Conservation (phyloP, 1,140 invertebrate genomes). For the Pseudomyrmex cubaensis region DNA sequence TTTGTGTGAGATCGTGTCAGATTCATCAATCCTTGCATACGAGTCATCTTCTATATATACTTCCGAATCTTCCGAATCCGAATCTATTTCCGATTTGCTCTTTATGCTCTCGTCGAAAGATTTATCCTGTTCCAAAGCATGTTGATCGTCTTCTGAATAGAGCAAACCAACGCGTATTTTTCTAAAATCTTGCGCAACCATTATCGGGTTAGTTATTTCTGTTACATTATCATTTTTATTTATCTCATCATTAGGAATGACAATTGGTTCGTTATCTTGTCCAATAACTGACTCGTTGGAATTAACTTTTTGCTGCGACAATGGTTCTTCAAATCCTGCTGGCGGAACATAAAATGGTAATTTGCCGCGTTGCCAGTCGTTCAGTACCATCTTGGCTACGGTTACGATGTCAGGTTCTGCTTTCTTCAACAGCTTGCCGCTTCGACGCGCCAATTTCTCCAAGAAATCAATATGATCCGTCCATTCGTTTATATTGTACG, state of each 20-base stretch:
- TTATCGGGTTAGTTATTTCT: slow-evolving; percentile 76
- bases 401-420: slow-evolving; percentile 97
- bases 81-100: slow-evolving; percentile 81
- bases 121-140: slow-evolving; percentile 74
- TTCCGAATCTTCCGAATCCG: slow-evolving; percentile 79
- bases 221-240: slow-evolving; percentile 72
- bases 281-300: slow-evolving; percentile 60
- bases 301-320: slow-evolving; percentile 77
- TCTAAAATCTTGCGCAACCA: slow-evolving; percentile 91
- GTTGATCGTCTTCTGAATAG: slow-evolving; percentile 88
- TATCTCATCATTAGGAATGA: slow-evolving; percentile 17
- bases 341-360: slow-evolving; percentile 97
- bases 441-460: slow-evolving; percentile 94
- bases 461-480: slow-evolving; percentile 94
- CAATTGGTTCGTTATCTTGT: slow-evolving; percentile 67
- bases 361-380: slow-evolving; percentile 99
- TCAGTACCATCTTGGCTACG: slow-evolving; percentile 97
- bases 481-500: slow-evolving; percentile 95
- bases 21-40: slow-evolving; percentile 67
- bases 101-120: slow-evolving; percentile 22
- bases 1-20: neutral
- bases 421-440: slow-evolving; percentile 97
- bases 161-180: slow-evolving; percentile 92
- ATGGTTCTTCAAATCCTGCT: slow-evolving; percentile 89
- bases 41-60: slow-evolving; percentile 36